These are phyloP conservation scores for Branchellion lobata DNA, from an alignment of 2,888 invertebrate genomes.

Conservation along the genomic window DNA sequence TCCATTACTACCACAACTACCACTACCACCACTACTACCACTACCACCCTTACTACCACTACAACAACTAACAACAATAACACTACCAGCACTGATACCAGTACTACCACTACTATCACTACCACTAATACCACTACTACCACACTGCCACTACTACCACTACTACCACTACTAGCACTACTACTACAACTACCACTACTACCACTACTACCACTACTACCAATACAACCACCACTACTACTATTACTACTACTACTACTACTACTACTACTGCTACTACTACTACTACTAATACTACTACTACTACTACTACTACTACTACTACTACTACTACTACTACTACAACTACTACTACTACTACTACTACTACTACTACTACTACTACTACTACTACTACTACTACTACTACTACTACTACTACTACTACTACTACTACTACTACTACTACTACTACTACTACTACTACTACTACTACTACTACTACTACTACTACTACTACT, in stretches of 20 bases:
- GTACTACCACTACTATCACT: too few species aligned
- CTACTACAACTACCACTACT: too few species aligned
- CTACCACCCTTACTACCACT: too few species aligned
- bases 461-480: slow-evolving; percentile 15
- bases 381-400: not conserved
- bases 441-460: not conserved
- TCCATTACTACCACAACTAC: too few species aligned
- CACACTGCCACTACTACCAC: too few species aligned
- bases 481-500: slow-evolving; percentile 22
- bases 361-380: slow-evolving; percentile 10
- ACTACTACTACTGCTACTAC: not conserved
- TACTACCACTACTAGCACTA: too few species aligned
- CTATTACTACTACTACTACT: not conserved
- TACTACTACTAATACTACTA: too few species aligned
- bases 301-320: slow-evolving; percentile 27
- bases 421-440: slow-evolving; percentile 13
- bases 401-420: slow-evolving; percentile 15
- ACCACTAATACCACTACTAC: too few species aligned
- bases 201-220: not conserved
- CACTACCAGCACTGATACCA: too few species aligned
- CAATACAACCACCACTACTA: not conserved
- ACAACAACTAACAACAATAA: too few species aligned
- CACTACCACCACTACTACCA: too few species aligned
- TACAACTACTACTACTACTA: slow-evolving; percentile 6
- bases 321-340: slow-evolving; percentile 16